A percentile compares a stretch with the other conserved stretches of the same genome.
phyloP scores from a whole-genome alignment of 2,888 invertebrate species.

The Cylloceria caligata region DNA sequence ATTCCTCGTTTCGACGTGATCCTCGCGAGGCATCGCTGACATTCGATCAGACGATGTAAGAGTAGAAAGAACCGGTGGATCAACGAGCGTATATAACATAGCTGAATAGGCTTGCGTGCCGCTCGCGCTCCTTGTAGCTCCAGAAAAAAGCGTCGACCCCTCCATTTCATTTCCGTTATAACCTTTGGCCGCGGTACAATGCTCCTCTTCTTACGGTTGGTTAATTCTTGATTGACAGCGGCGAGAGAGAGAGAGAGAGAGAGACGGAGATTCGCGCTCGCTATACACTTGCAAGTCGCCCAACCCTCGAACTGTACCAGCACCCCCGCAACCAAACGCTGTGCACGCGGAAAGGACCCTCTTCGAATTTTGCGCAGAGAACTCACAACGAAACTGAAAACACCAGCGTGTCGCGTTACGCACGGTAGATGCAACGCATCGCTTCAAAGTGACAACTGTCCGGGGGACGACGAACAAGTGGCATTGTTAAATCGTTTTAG shows the following conservation, averaged over 20 bases:
- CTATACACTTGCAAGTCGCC: constrained; percentile 69
- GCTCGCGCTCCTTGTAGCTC: constrained; percentile 13
- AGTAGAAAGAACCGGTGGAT: constrained; percentile 22
- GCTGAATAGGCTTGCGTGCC: constrained; percentile 28
- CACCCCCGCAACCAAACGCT: constrained; percentile 43
- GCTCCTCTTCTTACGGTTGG: constrained; percentile 80
- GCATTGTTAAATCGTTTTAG: constrained; percentile 80
- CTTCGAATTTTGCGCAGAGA: constrained; percentile 57
- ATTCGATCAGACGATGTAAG: constrained; percentile 77
- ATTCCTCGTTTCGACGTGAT: constrained; percentile 80
- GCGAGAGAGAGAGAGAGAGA: constrained; percentile 64
- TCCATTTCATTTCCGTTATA: constrained; percentile 79
- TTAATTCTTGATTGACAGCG: constrained; percentile 82
- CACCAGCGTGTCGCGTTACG: constrained; percentile 76
- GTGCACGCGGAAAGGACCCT: constrained; percentile 28
- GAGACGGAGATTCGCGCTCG: constrained; percentile 4
- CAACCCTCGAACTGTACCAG: constrained; percentile 14
- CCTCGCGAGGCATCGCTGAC: constrained; percentile 73
- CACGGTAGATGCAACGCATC: constrained; percentile 69
- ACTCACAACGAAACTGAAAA: constrained; percentile 74
- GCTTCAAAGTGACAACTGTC: constrained; percentile 75
- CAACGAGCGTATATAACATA: constrained; percentile 4
- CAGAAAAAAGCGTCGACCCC: constrained; percentile 57
- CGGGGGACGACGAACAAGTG: constrained; percentile 77
- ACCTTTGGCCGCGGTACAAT: constrained; percentile 78